Evolutionary conservation across 2,888 invertebrate genomes (phyloP).

Genomic region (Xestia rhomboidea): DNA sequence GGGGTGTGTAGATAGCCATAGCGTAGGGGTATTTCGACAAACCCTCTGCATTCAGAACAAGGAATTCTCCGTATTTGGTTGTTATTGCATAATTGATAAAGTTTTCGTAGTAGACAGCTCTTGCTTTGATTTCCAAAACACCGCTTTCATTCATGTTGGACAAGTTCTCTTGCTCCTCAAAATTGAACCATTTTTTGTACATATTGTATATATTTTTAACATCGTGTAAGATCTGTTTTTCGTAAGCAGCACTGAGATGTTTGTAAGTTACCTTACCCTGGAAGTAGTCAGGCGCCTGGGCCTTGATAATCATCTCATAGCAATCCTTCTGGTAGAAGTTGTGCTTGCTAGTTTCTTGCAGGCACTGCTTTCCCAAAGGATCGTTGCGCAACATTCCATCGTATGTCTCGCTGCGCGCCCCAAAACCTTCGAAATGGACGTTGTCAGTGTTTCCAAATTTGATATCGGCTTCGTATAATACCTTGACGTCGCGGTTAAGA

Average conservation of each 20-base stretch:
- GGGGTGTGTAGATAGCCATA: constrained; percentile 80
- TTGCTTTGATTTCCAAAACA: constrained; percentile 86
- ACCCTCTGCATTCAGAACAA: constrained; percentile 73
- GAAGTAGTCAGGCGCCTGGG: constrained; percentile 89
- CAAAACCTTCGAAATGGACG: constrained; percentile 83
- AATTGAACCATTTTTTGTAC: constrained; percentile 52
- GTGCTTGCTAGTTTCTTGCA: constrained; percentile 87
- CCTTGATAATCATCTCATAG: constrained; percentile 89
- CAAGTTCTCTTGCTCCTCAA: neutral
- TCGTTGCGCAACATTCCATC: constrained; percentile 86
- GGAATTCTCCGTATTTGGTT: constrained; percentile 85
- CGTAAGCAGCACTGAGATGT: constrained; percentile 67
- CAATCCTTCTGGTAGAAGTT: constrained; percentile 91
- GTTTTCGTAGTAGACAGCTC: constrained; percentile 82
- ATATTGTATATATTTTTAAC: neutral
- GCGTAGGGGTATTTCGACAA: constrained; percentile 33
- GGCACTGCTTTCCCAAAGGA: constrained; percentile 86
- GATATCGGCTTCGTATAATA: constrained; percentile 85
- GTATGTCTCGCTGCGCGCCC: constrained; percentile 88
- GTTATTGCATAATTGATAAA: constrained; percentile 83
- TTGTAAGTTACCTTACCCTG: constrained; percentile 86
- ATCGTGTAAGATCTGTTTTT: neutral
- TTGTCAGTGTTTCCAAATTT: constrained; percentile 86
- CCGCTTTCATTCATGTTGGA: constrained; percentile 74
- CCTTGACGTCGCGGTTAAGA: constrained; percentile 87